Evolutionary conservation across 35 echinoderm and acorn worm genomes (phyloP), one percentile per base, ranked within the genome.

Genomic region (Diadema setosum): DNA sequence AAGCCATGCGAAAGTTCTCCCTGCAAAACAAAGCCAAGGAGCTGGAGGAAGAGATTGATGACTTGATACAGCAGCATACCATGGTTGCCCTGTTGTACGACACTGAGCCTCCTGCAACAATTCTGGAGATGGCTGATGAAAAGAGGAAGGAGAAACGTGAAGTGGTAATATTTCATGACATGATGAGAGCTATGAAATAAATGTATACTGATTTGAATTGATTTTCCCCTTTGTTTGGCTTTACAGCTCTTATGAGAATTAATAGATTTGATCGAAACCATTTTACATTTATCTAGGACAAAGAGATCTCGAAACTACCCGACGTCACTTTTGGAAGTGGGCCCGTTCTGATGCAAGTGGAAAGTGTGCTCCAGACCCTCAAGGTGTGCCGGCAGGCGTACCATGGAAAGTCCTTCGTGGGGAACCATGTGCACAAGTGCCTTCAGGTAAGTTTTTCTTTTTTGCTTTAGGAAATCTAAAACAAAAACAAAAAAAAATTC

Each of bases 391-490:
- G 82, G n/a, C 87, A 90, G 82, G 93, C 93, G 4, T 90, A 90
- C 36, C 81, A 90, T 52, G 87, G 80, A 5, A 87, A 81, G 11
- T 37, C 83, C 20, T 92, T 92, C 41, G 90, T 92, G 34, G 87
- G 92, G 17, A 94, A 94, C 67, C 93, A 94, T 70, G 81, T 94
- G 3, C 64, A 90, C 55, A 94, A 89, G 45, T 94, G 87, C 55
- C 69, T 50, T 15, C 48, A 90, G 92, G 92, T 94, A 89, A 60
- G 29, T 80, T 32, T 44, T 75, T n/a, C n/a, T n/a, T n/a, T 58
- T 34, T 18, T 45, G 48, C 3, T 48, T 17, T 11, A 52, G n/a
- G n/a, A 11, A 52, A 52, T 11, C n/a, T 52, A n/a, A 52, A 52
- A 52, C 9, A 52, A 52, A n/a, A n/a, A n/a, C 9, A n/a, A 52